phyloP scores from a whole-genome alignment of 1,140 invertebrate genomes.

The Drosophila littoralis region DNA sequence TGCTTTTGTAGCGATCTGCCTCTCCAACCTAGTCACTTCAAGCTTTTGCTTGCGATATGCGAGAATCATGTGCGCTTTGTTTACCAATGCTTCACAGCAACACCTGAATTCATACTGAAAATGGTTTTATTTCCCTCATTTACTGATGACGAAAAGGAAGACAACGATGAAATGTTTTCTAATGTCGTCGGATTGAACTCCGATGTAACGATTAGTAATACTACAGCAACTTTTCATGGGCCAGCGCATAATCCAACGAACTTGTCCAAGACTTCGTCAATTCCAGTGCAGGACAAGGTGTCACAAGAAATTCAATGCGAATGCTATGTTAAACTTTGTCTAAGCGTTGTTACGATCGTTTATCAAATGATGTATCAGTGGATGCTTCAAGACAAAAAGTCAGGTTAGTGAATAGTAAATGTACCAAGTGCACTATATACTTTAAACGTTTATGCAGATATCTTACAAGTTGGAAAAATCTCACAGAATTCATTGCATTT shows the following conservation, averaged over 20 bases:
- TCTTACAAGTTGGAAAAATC: constrained; percentile 55
- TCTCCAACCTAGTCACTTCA: constrained; percentile 51
- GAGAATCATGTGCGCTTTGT: constrained; percentile 73
- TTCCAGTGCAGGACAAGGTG: not conserved
- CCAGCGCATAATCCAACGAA: not conserved
- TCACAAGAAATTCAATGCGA: constrained; percentile 52
- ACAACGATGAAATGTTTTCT: not conserved
- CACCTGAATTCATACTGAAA: constrained; percentile 65
- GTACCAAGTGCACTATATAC: not conserved
- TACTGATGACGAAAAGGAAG: constrained; percentile 58
- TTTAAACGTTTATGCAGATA: constrained; percentile 32
- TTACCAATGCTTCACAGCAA: constrained; percentile 66
- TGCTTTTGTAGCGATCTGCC: constrained; percentile 57
- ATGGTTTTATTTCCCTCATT: constrained; percentile 54
- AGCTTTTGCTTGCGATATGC: constrained; percentile 58
- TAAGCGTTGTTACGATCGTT: constrained; percentile 73
- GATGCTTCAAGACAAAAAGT: constrained; percentile 49
- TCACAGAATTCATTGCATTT: constrained; percentile 70
- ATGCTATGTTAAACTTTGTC: constrained; percentile 75
- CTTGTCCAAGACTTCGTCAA: not conserved
- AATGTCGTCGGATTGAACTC: not conserved
- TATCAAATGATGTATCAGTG: constrained; percentile 77
- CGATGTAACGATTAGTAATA: constrained; percentile 2
- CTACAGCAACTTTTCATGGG: not conserved
- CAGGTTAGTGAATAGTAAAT: constrained; percentile 29